Conservation (phyloP, 2,797 vertebrate genomes). For the Hybognathus amarus region DNA sequence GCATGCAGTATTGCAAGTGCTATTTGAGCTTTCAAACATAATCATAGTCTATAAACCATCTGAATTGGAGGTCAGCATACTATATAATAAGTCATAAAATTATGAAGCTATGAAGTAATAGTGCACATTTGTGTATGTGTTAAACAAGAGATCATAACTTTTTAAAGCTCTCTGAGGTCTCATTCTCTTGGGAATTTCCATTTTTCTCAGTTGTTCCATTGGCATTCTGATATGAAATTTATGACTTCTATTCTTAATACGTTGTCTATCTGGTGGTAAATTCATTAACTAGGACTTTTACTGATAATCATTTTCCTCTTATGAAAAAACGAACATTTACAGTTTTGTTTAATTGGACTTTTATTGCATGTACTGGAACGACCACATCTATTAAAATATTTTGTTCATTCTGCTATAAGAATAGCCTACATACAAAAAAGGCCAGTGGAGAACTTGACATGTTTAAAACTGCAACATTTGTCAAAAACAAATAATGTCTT, state of each 20-base stretch:
- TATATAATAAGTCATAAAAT: slow-evolving; percentile 3
- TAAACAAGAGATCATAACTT: slow-evolving; percentile 28
- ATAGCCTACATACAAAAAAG: slow-evolving; percentile 22
- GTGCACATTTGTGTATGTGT: slow-evolving; percentile 19
- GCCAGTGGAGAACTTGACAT: slow-evolving; percentile 39
- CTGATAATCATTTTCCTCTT: slow-evolving; percentile 54
- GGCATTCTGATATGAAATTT: slow-evolving; percentile 40
- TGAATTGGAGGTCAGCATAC: slow-evolving; percentile 2
- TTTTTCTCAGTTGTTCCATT: slow-evolving; percentile 54
- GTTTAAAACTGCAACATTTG: slow-evolving; percentile 5
- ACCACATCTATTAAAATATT: slow-evolving; percentile 57
- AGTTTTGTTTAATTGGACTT: slow-evolving; percentile 49
- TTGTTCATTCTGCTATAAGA: slow-evolving; percentile 50
- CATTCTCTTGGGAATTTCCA: slow-evolving; percentile 36
- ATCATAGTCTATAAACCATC: slow-evolving; percentile 23
- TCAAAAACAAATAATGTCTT: slow-evolving; percentile 21
- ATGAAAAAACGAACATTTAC: slow-evolving; percentile 42
- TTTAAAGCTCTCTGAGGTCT: slow-evolving; percentile 30
- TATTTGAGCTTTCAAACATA: neutral
- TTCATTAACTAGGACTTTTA: slow-evolving; percentile 52
- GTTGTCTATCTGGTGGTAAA: slow-evolving; percentile 33
- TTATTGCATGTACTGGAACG: slow-evolving; percentile 50
- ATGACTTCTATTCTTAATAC: slow-evolving; percentile 41
- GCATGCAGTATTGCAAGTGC: neutral
- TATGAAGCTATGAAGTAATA: slow-evolving; percentile 38